phyloP scores from a whole-genome alignment of 1,140 invertebrate genomes.

The Berghia stephanieae region DNA sequence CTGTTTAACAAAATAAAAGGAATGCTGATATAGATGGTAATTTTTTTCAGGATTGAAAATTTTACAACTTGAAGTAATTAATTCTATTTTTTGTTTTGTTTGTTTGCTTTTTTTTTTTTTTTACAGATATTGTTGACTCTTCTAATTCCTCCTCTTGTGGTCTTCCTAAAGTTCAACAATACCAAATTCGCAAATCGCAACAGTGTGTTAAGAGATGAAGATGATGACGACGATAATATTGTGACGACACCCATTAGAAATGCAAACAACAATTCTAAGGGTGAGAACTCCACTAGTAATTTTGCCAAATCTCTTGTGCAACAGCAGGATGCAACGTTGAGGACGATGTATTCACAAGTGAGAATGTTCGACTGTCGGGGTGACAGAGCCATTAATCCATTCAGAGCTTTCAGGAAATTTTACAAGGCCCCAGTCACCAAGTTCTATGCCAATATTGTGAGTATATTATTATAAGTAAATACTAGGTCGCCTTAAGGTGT shows the following conservation, averaged over 20 bases:
- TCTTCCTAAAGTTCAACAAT: conserved; percentile 56
- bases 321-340: not conserved
- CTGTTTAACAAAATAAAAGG: too few relatives aligned
- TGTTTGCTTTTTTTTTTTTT: conserved; percentile 2
- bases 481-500: too few relatives aligned
- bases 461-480: conserved; percentile 23
- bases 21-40: too few relatives aligned
- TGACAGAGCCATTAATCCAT: conserved; percentile 43
- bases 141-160: conserved; percentile 52
- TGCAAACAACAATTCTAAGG: too few relatives aligned
- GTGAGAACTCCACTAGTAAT: too few relatives aligned
- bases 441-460: conserved; percentile 48
- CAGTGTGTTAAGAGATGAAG: conserved; percentile 31
- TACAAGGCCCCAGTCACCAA: conserved; percentile 56
- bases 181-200: conserved; percentile 35
- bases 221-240: conserved; percentile 35
- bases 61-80: too few relatives aligned
- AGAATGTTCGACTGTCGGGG: conserved; percentile 34
- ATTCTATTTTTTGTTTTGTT: not conserved
- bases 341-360: conserved; percentile 45
- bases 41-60: too few relatives aligned
- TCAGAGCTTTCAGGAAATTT: conserved; percentile 54
- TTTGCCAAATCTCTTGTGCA: not conserved
- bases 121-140: conserved; percentile 52
- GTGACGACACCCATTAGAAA: too few relatives aligned